Base-by-base conservation (phyloP, 2,797 vertebrate genomes). In the Ptychadena robeensis region DNA sequence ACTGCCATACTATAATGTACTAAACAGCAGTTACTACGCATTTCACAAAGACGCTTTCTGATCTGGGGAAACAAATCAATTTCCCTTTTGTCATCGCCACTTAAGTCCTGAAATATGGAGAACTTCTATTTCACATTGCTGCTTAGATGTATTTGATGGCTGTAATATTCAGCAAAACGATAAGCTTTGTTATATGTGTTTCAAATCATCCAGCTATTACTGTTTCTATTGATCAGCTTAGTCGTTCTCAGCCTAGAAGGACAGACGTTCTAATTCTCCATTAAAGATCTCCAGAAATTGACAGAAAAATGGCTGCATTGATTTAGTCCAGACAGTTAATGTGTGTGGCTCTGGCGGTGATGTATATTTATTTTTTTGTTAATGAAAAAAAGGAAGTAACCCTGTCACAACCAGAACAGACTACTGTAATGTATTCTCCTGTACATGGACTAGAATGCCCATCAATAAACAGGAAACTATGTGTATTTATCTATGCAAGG, bases 131-230 rank as follows among this genome's bases (percentile, higher is more conserved):
- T 89, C 85, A 81, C 75, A 86, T 90, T 89, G 86, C 70, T 90
- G 91, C 85, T 87, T 88, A 85, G 88, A 89, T 93, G 93, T 74
- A 81, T 74, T 81, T 81, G 80, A 81, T 81, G 61, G 84, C 90
- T 93, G 86, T 85, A 74, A 88, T 88, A 86, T 86, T 86, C 82
- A 86, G 81, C 79, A 63, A 88, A 91, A 90, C 87, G 91, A 90
- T 94, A 93, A 94, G 92, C 92, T 94, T 93, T 94, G 89, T 91
- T 93, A 91, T 89, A 88, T 86, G 84, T 89, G 89, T 93, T 92
- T 91, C 92, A 93, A 93, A 95, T 94, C 89, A 89, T 93, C 91
- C 90, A 91, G 90, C 95, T 95, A 95, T 93, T 88, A 80, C 91
- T 87, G 89, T 83, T 74, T 88, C 88, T 95, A 96, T 96, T 87